These are phyloP conservation scores for Palloptera scutellata DNA, from an alignment of 2,888 invertebrate genomes.

Conservation along the genomic window DNA sequence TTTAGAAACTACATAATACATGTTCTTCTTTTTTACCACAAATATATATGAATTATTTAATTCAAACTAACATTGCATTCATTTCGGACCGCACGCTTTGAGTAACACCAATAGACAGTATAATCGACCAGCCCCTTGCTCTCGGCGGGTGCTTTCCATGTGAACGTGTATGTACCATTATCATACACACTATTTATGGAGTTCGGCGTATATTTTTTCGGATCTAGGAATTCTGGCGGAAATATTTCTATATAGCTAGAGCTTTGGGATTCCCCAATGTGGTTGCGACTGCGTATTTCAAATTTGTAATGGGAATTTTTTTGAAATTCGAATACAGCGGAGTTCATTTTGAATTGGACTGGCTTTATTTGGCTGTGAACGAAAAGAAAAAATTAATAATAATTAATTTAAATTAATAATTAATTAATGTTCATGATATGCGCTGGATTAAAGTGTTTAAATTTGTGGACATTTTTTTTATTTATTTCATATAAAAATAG, in stretches of 20 bases:
- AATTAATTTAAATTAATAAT: too few species aligned
- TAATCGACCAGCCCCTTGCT: conserved; percentile 69
- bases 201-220: conserved; percentile 43
- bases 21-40: too few species aligned
- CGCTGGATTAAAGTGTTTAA: too few species aligned
- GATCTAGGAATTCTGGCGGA: conserved; percentile 43
- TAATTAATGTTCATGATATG: too few species aligned
- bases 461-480: too few species aligned
- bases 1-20: too few species aligned
- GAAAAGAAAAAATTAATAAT: too few species aligned
- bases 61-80: conserved; percentile 67
- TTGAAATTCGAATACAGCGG: conserved; percentile 50
- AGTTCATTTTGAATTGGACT: conserved; percentile 45
- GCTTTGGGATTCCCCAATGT: conserved; percentile 48
- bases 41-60: not conserved
- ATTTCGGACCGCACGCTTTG: conserved; percentile 68
- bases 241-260: conserved; percentile 50
- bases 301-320: conserved; percentile 49
- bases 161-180: conserved; percentile 76
- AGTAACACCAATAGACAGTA: conserved; percentile 82
- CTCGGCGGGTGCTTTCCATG: conserved; percentile 72
- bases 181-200: conserved; percentile 71
- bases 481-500: too few species aligned
- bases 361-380: conserved; percentile 36
- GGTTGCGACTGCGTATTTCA: conserved; percentile 52